Conservation (phyloP, 2,113 vertebrate species). For the Callaeas wilsoni region DNA sequence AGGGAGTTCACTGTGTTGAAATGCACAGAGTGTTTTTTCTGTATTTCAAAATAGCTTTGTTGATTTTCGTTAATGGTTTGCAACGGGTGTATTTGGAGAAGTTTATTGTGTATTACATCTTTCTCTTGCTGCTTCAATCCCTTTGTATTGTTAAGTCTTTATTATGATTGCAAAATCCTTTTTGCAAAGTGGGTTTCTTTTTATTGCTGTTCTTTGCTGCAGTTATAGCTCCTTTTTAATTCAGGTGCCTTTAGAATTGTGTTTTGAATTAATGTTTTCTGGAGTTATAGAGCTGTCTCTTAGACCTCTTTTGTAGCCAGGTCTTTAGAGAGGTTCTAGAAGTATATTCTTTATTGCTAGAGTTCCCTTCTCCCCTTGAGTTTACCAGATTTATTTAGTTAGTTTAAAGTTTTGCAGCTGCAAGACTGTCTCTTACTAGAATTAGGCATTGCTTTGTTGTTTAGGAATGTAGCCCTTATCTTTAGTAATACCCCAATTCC, state of each 20-base stretch:
- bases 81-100: not conserved
- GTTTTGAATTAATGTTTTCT: not conserved
- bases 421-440: not conserved
- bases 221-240: not conserved
- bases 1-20: not conserved
- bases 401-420: not conserved
- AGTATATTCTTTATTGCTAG: not conserved
- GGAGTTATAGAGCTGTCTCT: not conserved
- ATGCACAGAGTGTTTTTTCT: not conserved
- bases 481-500: not conserved
- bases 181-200: not conserved
- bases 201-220: not conserved
- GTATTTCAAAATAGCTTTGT: not conserved
- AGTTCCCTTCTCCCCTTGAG: not conserved
- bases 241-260: not conserved
- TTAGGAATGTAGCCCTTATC: not conserved
- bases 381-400: not conserved
- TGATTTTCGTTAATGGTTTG: not conserved
- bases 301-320: not conserved
- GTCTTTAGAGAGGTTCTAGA: not conserved
- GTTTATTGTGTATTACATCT: not conserved
- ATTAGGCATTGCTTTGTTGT: not conserved
- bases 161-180: not conserved
- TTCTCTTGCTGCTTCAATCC: not conserved
- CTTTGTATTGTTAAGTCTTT: not conserved